These are phyloP conservation scores for Triplophysa tibetana DNA, from an alignment of 2,113 vertebrate genomes.

Conservation along the genomic window DNA sequence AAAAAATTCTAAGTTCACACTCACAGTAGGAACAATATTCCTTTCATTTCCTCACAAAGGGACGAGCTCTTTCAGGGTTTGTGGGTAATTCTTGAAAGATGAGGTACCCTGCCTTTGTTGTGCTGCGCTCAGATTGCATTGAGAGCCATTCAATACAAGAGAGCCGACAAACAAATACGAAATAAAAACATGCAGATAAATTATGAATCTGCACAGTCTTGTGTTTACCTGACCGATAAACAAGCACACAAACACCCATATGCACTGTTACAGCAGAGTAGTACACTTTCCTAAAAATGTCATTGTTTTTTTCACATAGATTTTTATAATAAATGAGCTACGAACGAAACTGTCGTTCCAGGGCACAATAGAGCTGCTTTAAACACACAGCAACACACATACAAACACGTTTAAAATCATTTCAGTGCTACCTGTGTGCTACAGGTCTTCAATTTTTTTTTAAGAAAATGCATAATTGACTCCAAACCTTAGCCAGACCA, in stretches of 20 bases:
- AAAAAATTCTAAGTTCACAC: constrained; percentile 1
- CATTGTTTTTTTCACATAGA: not conserved
- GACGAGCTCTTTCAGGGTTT: constrained; percentile 14
- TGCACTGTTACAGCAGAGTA: constrained; percentile 30
- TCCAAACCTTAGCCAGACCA: too few relatives aligned
- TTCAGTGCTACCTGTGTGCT: too few relatives aligned
- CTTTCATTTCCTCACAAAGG: constrained; percentile 10
- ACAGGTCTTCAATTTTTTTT: too few relatives aligned
- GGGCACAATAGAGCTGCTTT: constrained; percentile 20
- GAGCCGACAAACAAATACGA: constrained; percentile 57
- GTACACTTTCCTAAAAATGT: constrained; percentile 42
- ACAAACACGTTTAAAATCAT: not conserved
- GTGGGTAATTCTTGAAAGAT: constrained; percentile 53
- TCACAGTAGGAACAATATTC: constrained; percentile 29
- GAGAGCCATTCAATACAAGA: constrained; percentile 52
- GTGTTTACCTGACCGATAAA: constrained; percentile 42
- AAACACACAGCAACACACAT: constrained; percentile 26
- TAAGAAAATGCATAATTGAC: too few relatives aligned
- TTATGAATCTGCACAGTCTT: constrained; percentile 66
- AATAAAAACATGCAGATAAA: constrained; percentile 60
- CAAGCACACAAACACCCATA: not conserved
- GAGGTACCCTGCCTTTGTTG: constrained; percentile 48
- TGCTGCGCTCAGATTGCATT: constrained; percentile 56
- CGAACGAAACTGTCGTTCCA: not conserved
- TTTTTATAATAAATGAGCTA: constrained; percentile 50